Evolutionary conservation across 2,888 invertebrate genomes (phyloP).

Genomic region (Drosophila merina): DNA sequence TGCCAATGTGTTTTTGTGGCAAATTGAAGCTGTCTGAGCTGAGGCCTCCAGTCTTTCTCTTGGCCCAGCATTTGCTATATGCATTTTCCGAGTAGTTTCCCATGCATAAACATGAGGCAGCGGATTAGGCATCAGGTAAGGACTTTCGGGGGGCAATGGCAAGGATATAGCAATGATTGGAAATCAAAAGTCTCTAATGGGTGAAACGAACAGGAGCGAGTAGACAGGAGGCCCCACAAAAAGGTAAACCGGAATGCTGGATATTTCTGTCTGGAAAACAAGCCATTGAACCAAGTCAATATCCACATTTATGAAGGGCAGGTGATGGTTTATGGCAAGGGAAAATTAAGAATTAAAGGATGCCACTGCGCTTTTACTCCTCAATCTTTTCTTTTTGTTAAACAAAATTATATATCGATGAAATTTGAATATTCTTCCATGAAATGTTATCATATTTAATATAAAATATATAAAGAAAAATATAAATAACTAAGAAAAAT

Average conservation of each 20-base stretch:
- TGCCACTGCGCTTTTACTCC: not conserved
- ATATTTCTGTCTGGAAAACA: not conserved
- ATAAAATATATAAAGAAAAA: not conserved
- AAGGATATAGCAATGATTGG: constrained; percentile 41
- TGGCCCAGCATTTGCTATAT: constrained; percentile 45
- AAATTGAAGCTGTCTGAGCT: constrained; percentile 68
- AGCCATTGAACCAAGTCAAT: not conserved
- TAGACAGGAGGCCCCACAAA: not conserved
- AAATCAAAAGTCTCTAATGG: constrained; percentile 44
- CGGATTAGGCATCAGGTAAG: constrained; percentile 51
- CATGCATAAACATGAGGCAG: constrained; percentile 51
- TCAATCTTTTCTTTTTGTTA: too few species aligned
- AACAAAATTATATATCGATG: too few species aligned
- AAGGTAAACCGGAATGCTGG: not conserved
- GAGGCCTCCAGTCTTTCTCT: constrained; percentile 20
- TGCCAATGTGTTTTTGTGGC: constrained; percentile 80
- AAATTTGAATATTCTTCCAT: too few species aligned
- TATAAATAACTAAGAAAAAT: not conserved
- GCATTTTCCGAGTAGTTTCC: constrained; percentile 66
- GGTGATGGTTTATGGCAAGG: not conserved
- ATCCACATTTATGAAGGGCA: not conserved
- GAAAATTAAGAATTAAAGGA: not conserved
- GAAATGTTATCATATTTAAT: not conserved
- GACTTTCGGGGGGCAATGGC: not conserved
- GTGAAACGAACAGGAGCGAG: constrained; percentile 22